phyloP scores from a whole-genome alignment of 2,888 invertebrate genomes.

The Neoascia interrupta region DNA sequence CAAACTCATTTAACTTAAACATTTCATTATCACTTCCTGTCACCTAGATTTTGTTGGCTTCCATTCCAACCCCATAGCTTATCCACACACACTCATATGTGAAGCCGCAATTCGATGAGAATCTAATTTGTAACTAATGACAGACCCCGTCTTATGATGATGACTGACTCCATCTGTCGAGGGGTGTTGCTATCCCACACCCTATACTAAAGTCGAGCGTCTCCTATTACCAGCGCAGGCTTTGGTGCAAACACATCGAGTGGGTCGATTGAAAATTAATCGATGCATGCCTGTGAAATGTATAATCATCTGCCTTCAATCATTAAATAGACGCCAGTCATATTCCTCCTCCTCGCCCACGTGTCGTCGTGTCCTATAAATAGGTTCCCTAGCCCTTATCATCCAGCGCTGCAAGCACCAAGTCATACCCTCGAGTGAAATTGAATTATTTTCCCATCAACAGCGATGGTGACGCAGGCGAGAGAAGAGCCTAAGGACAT shows the following conservation, averaged over 20 bases:
- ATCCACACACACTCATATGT: neutral
- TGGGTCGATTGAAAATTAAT: slow-evolving; percentile 57
- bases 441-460: slow-evolving; percentile 68
- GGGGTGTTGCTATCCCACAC: neutral
- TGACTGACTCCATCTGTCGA: too few relatives aligned
- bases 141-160: too few relatives aligned
- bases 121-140: slow-evolving; percentile 62
- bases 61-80: neutral
- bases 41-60: slow-evolving; percentile 34
- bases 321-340: slow-evolving; percentile 25
- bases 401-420: slow-evolving; percentile 7
- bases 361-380: too few relatives aligned
- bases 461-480: neutral
- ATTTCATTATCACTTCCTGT: slow-evolving; percentile 55
- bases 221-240: neutral
- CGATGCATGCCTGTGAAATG: slow-evolving; percentile 36
- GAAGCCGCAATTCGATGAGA: slow-evolving; percentile 36
- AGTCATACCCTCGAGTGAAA: slow-evolving; percentile 44
- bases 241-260: too few relatives aligned
- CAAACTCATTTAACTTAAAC: slow-evolving; percentile 56
- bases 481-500: neutral
- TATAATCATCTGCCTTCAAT: slow-evolving; percentile 38
- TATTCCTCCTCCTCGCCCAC: too few relatives aligned
- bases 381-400: too few relatives aligned
- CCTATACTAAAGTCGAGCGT: neutral